Percentiles rank a stretch among this genome's conserved stretches.
phyloP scores from a whole-genome alignment of 2,888 invertebrate genomes.

The Parelbella ahira region DNA sequence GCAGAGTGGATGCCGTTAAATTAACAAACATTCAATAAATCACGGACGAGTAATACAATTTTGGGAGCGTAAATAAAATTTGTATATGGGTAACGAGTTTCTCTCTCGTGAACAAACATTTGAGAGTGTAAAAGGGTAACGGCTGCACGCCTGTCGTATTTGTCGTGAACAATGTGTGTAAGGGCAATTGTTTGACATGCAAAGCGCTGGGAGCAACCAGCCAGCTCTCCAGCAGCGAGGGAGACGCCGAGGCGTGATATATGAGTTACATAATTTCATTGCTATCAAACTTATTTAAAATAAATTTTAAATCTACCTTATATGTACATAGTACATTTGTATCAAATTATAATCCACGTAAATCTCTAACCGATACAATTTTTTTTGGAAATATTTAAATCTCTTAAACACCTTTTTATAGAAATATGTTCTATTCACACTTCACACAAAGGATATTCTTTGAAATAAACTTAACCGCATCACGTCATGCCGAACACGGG shows the following conservation, averaged over 20 bases:
- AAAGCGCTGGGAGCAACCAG: constrained; percentile 64
- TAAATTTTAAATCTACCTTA: too few relatives aligned
- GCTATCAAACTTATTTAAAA: too few relatives aligned
- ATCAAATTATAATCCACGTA: too few relatives aligned
- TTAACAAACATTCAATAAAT: constrained; percentile 72
- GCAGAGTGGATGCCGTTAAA: constrained; percentile 49
- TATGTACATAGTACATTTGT: too few relatives aligned
- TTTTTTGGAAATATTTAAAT: too few relatives aligned
- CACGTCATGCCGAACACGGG: constrained; percentile 58
- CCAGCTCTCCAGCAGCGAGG: constrained; percentile 42
- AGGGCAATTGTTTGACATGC: constrained; percentile 72
- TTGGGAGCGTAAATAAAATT: constrained; percentile 64
- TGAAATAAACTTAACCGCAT: constrained; percentile 66
- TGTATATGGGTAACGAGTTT: constrained; percentile 66
- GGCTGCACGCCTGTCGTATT: constrained; percentile 59
- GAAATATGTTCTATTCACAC: constrained; percentile 59
- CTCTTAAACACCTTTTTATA: constrained; percentile 18
- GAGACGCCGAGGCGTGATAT: constrained; percentile 46
- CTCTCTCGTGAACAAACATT: constrained; percentile 72
- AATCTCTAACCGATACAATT: too few relatives aligned
- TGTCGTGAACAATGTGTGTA: constrained; percentile 55
- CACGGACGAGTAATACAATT: constrained; percentile 58
- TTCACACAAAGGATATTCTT: constrained; percentile 59
- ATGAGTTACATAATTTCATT: too few relatives aligned
- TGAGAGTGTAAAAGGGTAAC: constrained; percentile 57